Evolutionary conservation across 2,888 invertebrate species (phyloP).

Genomic region (Ophion slaviceki): DNA sequence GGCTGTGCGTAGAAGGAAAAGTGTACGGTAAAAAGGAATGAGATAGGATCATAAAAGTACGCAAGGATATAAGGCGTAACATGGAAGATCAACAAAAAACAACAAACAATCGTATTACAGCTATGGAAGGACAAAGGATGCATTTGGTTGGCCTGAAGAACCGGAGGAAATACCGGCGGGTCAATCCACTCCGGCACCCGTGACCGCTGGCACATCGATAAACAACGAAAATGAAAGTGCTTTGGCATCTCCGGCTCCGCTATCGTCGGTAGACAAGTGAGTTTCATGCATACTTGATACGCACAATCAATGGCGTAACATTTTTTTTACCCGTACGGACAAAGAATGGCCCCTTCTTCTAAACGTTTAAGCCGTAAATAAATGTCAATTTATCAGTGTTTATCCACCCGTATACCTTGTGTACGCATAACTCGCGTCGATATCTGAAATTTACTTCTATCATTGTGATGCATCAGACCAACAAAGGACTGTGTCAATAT

Average conservation of each 20-base stretch:
- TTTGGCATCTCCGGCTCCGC: constrained; percentile 82
- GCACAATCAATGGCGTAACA: background rate
- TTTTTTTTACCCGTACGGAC: constrained; percentile 21
- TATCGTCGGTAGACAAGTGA: constrained; percentile 87
- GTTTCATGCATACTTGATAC: constrained; percentile 49
- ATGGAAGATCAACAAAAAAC: background rate
- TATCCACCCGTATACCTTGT: constrained; percentile 47
- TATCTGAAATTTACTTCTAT: constrained; percentile 63
- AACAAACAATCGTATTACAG: constrained; percentile 81
- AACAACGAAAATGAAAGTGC: constrained; percentile 83
- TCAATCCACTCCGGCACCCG: constrained; percentile 79
- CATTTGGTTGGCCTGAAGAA: constrained; percentile 99
- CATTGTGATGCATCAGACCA: constrained; percentile 79
- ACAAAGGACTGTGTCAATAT: constrained; percentile 81
- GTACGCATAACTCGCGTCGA: constrained; percentile 54
- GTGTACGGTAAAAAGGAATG: no score
- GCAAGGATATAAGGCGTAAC: background rate
- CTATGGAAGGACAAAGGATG: constrained; percentile 97
- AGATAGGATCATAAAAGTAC: no score
- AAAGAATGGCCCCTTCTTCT: constrained; percentile 41
- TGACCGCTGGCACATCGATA: constrained; percentile 76
- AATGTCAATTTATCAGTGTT: constrained; percentile 39
- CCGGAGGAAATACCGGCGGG: constrained; percentile 89
- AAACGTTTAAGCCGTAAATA: constrained; percentile 42
- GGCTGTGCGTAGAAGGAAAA: no score